phyloP scores from a whole-genome alignment of 2,113 vertebrate genomes.

The Solenodon paradoxus region DNA sequence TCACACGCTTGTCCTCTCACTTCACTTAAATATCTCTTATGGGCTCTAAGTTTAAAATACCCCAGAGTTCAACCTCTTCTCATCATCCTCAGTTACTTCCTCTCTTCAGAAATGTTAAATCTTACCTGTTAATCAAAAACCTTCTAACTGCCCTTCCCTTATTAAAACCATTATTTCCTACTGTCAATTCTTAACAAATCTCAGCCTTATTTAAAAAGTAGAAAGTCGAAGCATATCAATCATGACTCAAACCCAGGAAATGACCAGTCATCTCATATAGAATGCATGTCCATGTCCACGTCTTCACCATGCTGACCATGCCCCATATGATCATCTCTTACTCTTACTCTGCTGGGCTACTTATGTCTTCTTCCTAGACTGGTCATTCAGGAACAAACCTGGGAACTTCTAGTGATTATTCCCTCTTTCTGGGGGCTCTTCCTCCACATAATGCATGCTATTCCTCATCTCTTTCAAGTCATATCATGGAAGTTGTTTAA shows the following conservation, averaged over 20 bases:
- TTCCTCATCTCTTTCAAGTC: neutral
- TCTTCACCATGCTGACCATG: accelerated
- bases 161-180: neutral
- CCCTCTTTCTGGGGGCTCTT: neutral
- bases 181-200: neutral
- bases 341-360: neutral
- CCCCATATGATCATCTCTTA: neutral
- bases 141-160: neutral
- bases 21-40: neutral
- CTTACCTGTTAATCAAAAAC: neutral
- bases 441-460: neutral
- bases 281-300: neutral
- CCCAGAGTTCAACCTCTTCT: neutral
- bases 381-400: neutral
- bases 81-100: neutral
- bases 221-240: neutral
- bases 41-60: neutral
- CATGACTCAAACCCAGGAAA: neutral
- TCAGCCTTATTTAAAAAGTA: neutral
- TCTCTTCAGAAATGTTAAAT: neutral
- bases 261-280: neutral
- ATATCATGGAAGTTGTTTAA: neutral
- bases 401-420: neutral
- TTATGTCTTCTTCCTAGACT: neutral
- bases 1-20: neutral